Percentiles rank a stretch among this genome's conserved stretches.
These are phyloP conservation scores for Varanus salvator DNA, from an alignment of 2,113 vertebrate species.

Conservation along the genomic window DNA sequence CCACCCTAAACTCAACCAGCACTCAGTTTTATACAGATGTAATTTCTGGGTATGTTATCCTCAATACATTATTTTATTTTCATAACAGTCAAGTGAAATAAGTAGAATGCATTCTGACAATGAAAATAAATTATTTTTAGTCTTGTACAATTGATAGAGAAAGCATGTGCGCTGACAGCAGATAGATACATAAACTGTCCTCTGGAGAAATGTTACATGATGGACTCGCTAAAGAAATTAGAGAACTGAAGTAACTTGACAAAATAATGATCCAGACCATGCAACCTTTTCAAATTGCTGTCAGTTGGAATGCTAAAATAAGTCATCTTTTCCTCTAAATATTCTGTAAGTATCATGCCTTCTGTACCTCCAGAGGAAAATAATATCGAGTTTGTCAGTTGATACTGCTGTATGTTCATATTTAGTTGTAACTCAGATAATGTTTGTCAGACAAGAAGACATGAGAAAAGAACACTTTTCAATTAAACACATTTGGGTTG, in stretches of 20 bases:
- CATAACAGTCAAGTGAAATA: neutral
- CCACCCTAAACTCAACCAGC: neutral
- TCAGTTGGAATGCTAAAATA: conserved; percentile 63
- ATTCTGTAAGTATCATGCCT: conserved; percentile 40
- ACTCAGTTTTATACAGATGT: neutral
- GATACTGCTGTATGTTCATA: conserved; percentile 53
- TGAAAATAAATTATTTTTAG: conserved; percentile 23
- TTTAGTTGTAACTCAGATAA: conserved; percentile 63
- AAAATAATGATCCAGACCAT: conserved; percentile 52
- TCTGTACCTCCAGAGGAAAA: conserved; percentile 49
- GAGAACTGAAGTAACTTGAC: conserved; percentile 60
- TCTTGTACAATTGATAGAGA: conserved; percentile 63
- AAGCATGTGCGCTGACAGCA: conserved; percentile 61
- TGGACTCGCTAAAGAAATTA: conserved; percentile 67
- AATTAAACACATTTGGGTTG: conserved; percentile 36
- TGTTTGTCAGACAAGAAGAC: conserved; percentile 48
- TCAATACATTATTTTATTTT: neutral
- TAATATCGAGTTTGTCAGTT: conserved; percentile 47
- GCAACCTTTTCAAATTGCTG: conserved; percentile 59
- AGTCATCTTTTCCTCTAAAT: conserved; percentile 53
- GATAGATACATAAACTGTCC: conserved; percentile 67
- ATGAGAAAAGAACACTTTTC: conserved; percentile 28
- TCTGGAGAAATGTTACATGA: conserved; percentile 37
- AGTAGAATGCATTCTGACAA: conserved; percentile 53
- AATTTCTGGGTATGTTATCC: neutral